Base-by-base conservation (phyloP, 2,797 vertebrate genomes). In the Leptatherina wallacei region DNA sequence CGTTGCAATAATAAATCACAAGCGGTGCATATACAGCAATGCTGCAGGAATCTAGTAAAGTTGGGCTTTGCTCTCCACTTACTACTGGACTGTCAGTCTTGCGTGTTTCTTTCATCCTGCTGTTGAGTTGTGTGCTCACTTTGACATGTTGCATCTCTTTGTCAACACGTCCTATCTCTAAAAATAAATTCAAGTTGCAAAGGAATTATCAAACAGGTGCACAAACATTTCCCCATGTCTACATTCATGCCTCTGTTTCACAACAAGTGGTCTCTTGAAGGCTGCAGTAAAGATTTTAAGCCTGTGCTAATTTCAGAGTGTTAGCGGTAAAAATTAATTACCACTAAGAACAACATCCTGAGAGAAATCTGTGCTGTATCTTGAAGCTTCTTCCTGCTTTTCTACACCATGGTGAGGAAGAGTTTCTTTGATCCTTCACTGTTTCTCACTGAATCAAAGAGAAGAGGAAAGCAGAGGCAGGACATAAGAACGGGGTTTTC, bases 401-500 rank as follows among this genome's bases (percentile, higher is more conserved):
- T 63, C 56, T 76, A 71, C 77, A 77, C 78, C 85, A 84, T 72
- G 63, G 81, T 68, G 61, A 78, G 73, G 49, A 79, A 67, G 79
- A 70, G 79, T 69, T 52, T 73, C 90, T 94, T 94, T 94, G 91
- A 93, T 93, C 88, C 77, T 75, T 54, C 32, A 56, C 65, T 65
- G 65, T 38, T 78, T 87, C 85, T 82, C 72, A 78, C 67, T 81
- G 73, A 74, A 30, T 69, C 49, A 71, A 32, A 38, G 63, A 80
- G 75, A 47, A 55, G 79, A 66, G 64, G 69, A 79, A 85, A 82
- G 73, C 64, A 72, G 22, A 88, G 80, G 61, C 24, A 40, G 80
- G 81, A 77, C 59, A 77, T 57, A 58, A 32, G 71, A 77, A 64
- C 61, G 29, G 55, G 44, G 52, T 79, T 81, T 74, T 64, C 59